Evolutionary conservation across 2,113 vertebrate species (phyloP).

Genomic region (Lagopus leucura): DNA sequence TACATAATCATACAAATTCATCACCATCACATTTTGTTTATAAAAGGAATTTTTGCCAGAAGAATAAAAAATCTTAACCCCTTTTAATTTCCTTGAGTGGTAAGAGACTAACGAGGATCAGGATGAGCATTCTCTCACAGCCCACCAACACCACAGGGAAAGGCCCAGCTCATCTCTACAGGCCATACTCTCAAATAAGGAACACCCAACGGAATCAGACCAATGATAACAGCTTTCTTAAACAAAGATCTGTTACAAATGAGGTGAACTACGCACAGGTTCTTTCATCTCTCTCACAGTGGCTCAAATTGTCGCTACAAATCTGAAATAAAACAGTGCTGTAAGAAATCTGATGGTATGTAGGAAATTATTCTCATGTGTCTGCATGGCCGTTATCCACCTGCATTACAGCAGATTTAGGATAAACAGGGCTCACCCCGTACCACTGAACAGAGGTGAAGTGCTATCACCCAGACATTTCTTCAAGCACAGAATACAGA

Average conservation of each 20-base stretch:
- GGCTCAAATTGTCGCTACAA: not conserved
- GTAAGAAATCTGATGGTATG: not conserved
- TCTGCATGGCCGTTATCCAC: not conserved
- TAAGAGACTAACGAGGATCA: not conserved
- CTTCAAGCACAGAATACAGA: not conserved
- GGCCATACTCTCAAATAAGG: not conserved
- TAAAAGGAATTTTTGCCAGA: not conserved
- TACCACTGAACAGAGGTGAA: not conserved
- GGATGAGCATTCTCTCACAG: not conserved
- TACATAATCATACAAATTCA: not conserved
- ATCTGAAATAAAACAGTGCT: not conserved
- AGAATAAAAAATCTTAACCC: rapidly evolving
- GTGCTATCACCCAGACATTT: not conserved
- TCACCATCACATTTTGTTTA: not conserved
- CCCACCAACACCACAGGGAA: not conserved
- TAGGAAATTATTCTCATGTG: not conserved
- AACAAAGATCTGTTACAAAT: not conserved
- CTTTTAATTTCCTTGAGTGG: not conserved
- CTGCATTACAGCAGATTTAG: rapidly evolving
- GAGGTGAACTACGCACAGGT: rapidly evolving
- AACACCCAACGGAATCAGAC: rapidly evolving
- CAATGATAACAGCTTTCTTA: not conserved
- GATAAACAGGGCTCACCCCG: not conserved
- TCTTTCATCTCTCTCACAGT: not conserved
- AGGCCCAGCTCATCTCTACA: not conserved